Conservation (phyloP, 2,797 vertebrate genomes). For the Pogonophryne albipinna region DNA sequence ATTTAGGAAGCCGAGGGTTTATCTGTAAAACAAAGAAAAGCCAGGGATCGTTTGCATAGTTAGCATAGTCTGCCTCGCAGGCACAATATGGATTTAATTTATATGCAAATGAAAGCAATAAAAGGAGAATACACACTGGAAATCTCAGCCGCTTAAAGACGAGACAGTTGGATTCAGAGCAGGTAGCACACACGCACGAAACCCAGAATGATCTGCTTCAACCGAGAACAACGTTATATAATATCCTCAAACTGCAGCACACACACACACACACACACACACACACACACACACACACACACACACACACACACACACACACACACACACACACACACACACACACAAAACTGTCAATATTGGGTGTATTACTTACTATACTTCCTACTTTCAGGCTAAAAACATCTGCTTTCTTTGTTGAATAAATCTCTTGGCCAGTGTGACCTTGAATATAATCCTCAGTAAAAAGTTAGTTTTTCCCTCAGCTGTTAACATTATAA, state of each 20-base stretch:
- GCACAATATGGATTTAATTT: slow-evolving; percentile 96
- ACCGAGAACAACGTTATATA: slow-evolving; percentile 65
- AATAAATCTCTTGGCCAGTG: no score
- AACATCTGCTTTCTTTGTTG: no score
- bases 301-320: slow-evolving; percentile 8
- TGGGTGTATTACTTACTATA: no score
- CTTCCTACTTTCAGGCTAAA: no score
- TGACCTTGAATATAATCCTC: no score
- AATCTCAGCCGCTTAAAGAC: slow-evolving; percentile 72
- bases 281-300: not conserved
- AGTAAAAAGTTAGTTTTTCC: no score
- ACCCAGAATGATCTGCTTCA: slow-evolving; percentile 33
- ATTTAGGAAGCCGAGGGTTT: slow-evolving; percentile 87
- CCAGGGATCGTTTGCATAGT: slow-evolving; percentile 88
- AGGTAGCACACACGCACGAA: slow-evolving; percentile 61
- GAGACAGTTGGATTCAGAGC: slow-evolving; percentile 59
- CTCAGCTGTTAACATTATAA: slow-evolving; percentile 1
- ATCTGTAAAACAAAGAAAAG: slow-evolving; percentile 93
- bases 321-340: slow-evolving; percentile 6
- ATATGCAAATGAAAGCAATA: slow-evolving; percentile 89
- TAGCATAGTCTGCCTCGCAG: slow-evolving; percentile 94
- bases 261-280: slow-evolving; percentile 2
- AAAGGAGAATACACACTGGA: slow-evolving; percentile 84
- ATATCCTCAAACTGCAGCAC: slow-evolving; percentile 42
- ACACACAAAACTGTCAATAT: not conserved